Evolutionary conservation across 2,113 vertebrate species (phyloP), one percentile per base, ranked within the genome.

Genomic region (Mus musculus): DNA sequence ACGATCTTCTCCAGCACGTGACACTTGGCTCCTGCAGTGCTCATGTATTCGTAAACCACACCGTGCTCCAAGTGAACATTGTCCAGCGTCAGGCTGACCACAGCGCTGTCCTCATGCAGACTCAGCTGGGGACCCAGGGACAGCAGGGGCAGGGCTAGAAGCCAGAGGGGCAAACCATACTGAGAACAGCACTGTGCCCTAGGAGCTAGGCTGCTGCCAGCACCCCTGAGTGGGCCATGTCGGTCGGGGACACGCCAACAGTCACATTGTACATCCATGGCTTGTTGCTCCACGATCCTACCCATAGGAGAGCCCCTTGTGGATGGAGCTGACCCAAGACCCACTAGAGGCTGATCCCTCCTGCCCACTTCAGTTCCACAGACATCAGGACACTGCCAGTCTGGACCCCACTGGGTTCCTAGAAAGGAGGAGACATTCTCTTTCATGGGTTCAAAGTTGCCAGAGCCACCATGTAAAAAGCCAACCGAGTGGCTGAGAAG

Each of bases 1-100:
- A 99, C 98, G 36, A 99, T 99, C 98, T 99, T 99, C 98, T 99
- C 99, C 96, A 99, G 98, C 89, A 99, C 99, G 11, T 99, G 99
- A 94, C 99, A 99, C 97, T 99, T 99, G 98, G 99, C 98, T 13
- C 99, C 99, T 0, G 99, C 99, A 0, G 99, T 99, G 99, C 99
- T 99, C 91, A 99, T 98, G 0, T 99, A 99, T 90, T 99, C 99
- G 0, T 99, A 99, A 33, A 99, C 99, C 22, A 99, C 99, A 0
- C 99, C 99, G 0, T 99, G 99, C 98, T 99, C 99, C 98, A 99
- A 97, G 88, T 99, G 99, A 82, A 99, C 98, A 22, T 99, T 99
- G 96, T 99, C 99, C 91, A 99, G 99, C 0, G 99, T 99, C 98
- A 99, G 97, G 97, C 98, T 99, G 97, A 99, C 97, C 84, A 99